Percentiles rank a stretch among this genome's conserved stretches.
Conservation (phyloP, 2,888 invertebrate species). For the Hemicrepidius hirtus region DNA sequence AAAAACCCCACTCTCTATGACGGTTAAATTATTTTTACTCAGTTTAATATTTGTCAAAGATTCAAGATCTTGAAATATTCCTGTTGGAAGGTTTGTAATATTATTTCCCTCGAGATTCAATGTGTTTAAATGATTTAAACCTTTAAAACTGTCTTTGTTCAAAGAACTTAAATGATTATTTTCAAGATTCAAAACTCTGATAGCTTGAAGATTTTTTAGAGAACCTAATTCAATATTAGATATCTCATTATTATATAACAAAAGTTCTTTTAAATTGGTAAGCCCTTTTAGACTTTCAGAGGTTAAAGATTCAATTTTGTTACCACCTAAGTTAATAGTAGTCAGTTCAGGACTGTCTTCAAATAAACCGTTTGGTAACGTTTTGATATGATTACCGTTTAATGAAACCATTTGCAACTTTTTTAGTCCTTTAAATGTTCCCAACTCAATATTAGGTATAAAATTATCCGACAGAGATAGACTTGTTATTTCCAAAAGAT, state of each 20-base stretch:
- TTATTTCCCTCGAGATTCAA: conserved; percentile 9
- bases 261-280: not conserved
- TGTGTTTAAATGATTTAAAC: not conserved
- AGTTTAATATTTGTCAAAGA: not conserved
- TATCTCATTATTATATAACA: conserved; percentile 12
- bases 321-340: not conserved
- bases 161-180: conserved; percentile 4
- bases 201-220: conserved; percentile 2
- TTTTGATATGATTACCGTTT: not conserved
- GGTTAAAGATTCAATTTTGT: conserved; percentile 10
- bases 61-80: not conserved
- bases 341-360: not conserved
- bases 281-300: conserved; percentile 1
- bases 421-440: not conserved
- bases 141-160: not conserved
- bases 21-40: conserved; percentile 16
- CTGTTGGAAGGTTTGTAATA: not conserved
- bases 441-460: not conserved
- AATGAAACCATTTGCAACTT: not conserved
- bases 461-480: not conserved
- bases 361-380: conserved; percentile 12
- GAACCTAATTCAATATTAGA: conserved; percentile 15
- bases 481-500: not conserved
- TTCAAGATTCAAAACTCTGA: conserved; percentile 1
- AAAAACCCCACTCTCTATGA: not conserved